A percentile compares a stretch with the other conserved stretches of the same genome.
Conservation (phyloP, 2,113 vertebrate genomes). For the Zosterops lateralis region DNA sequence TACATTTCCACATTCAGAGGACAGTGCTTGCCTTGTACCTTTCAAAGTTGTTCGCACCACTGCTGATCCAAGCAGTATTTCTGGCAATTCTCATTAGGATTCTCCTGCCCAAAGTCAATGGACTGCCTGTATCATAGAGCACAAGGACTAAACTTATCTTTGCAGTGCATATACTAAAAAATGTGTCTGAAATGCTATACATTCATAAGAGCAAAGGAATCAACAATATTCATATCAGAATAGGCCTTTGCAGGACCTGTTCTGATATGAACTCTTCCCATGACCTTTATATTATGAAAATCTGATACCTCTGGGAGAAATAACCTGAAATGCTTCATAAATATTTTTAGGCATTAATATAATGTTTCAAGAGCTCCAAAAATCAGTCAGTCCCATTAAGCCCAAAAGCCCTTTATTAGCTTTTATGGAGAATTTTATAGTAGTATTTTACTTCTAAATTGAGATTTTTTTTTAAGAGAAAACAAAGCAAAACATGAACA, state of each 20-base stretch:
- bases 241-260: not conserved
- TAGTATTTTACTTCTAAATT: not conserved
- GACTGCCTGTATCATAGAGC: not conserved
- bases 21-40: slow-evolving; percentile 54
- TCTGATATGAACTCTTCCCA: not conserved
- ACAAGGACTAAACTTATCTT: not conserved
- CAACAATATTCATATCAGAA: not conserved
- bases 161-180: not conserved
- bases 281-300: not conserved
- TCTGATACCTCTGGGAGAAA: not conserved
- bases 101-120: slow-evolving; percentile 48
- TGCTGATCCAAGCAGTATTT: slow-evolving; percentile 58
- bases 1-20: slow-evolving; percentile 61
- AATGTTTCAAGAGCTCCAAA: not conserved
- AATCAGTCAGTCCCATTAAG: not conserved
- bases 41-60: slow-evolving; percentile 41
- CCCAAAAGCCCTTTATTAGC: not conserved
- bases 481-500: not conserved
- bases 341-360: not conserved
- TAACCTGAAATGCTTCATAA: not conserved
- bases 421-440: not conserved
- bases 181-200: not conserved
- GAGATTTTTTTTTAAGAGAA: not conserved
- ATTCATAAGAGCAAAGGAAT: not conserved
- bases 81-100: slow-evolving; percentile 45